These are phyloP conservation scores for Drosophila percnosoma DNA, from an alignment of 2,888 invertebrate genomes.

Conservation along the genomic window DNA sequence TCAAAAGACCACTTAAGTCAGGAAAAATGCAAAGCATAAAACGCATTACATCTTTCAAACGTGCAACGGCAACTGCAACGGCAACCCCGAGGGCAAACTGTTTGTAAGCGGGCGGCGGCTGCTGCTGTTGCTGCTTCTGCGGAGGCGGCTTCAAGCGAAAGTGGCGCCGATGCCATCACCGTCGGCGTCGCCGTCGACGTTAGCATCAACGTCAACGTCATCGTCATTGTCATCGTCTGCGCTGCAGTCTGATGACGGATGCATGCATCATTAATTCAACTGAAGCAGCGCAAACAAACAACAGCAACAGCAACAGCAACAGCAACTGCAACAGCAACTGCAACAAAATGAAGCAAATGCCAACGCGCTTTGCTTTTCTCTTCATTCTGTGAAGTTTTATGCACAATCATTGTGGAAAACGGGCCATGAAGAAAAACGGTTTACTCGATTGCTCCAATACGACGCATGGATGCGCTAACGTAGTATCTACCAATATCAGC, in stretches of 20 bases:
- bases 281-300: slow-evolving; percentile 43
- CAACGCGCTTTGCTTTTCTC: slow-evolving; percentile 51
- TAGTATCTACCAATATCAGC: not conserved
- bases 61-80: slow-evolving; percentile 42
- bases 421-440: not conserved
- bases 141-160: slow-evolving; percentile 57
- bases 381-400: slow-evolving; percentile 41
- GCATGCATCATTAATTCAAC: slow-evolving; percentile 80
- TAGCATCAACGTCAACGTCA: slow-evolving; percentile 18
- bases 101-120: slow-evolving; percentile 15
- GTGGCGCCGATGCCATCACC: slow-evolving; percentile 45
- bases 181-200: slow-evolving; percentile 1
- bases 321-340: slow-evolving; percentile 12
- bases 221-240: slow-evolving; percentile 45
- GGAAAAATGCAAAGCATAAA: slow-evolving; percentile 52
- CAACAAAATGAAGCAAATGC: slow-evolving; percentile 35
- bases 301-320: slow-evolving; percentile 22
- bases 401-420: slow-evolving; percentile 47
- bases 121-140: slow-evolving; percentile 26
- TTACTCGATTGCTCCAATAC: not conserved
- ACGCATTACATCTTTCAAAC: slow-evolving; percentile 70
- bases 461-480: slow-evolving; percentile 15
- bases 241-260: slow-evolving; percentile 76
- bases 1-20: slow-evolving; percentile 65
- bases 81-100: slow-evolving; percentile 24